A percentile compares a stretch with the other conserved stretches of the same genome.
Evolutionary conservation across 1,140 invertebrate genomes (phyloP).

Genomic region (Drosophila kepulauana): DNA sequence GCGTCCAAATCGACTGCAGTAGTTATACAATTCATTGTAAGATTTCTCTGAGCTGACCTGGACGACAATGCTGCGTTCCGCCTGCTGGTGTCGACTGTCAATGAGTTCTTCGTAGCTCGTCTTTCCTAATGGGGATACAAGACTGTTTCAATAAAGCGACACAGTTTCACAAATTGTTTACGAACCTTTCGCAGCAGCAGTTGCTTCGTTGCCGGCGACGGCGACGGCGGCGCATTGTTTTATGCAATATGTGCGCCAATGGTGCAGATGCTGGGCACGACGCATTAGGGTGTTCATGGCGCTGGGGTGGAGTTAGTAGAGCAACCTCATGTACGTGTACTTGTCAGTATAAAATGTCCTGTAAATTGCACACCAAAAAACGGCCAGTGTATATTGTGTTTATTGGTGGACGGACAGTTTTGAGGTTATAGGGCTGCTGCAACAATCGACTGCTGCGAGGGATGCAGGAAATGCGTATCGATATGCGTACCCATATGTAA

Average conservation of each 20-base stretch:
- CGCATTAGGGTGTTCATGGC: constrained; percentile 70
- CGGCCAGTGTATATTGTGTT: constrained; percentile 32
- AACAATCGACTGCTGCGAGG: constrained; percentile 14
- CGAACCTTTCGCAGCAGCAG: constrained; percentile 17
- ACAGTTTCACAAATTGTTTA: constrained; percentile 17
- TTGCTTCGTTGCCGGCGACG: constrained; percentile 35
- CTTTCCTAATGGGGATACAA: constrained; percentile 34
- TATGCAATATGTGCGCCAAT: constrained; percentile 68
- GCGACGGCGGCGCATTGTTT: constrained; percentile 49
- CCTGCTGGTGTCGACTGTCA: constrained; percentile 62
- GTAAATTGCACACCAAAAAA: constrained; percentile 18
- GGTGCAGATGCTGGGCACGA: constrained; percentile 45
- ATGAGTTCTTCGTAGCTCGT: constrained; percentile 71
- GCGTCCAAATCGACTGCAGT: constrained; percentile 87
- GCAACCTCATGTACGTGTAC: constrained; percentile 38
- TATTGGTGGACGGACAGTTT: constrained; percentile 12
- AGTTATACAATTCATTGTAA: constrained; percentile 87
- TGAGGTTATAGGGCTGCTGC: constrained; percentile 61
- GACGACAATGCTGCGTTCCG: constrained; percentile 86
- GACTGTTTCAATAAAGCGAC: too few relatives aligned
- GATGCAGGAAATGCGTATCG: constrained; percentile 4
- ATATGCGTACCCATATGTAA: constrained; percentile 1
- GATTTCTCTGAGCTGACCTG: constrained; percentile 88
- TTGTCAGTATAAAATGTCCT: constrained; percentile 13
- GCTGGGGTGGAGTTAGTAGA: constrained; percentile 7